A percentile compares a stretch with the other conserved stretches of the same genome.
Conservation (phyloP, 2,888 invertebrate genomes). For the Steinernema hermaphroditum region DNA sequence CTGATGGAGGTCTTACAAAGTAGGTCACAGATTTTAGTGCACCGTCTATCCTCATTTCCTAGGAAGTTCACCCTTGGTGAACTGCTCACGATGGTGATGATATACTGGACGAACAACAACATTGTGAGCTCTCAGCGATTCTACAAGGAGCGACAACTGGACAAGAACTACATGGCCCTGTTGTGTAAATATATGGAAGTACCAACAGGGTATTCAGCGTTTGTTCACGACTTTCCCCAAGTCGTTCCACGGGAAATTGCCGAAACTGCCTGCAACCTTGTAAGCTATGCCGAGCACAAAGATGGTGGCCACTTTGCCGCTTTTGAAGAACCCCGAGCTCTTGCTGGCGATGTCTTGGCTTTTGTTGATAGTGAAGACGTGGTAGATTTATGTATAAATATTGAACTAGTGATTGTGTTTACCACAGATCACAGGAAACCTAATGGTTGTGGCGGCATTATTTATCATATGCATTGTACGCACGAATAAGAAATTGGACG, state of each 20-base stretch:
- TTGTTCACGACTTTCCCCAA: conserved; percentile 75
- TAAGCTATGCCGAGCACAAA: conserved; percentile 72
- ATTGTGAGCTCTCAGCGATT: conserved; percentile 78
- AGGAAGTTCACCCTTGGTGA: conserved; percentile 75
- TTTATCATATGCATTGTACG: background rate
- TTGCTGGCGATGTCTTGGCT: conserved; percentile 76
- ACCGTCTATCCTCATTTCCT: conserved; percentile 30
- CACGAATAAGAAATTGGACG: no score
- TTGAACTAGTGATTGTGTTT: no score
- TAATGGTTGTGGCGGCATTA: conserved; percentile 29
- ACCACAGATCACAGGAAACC: no score
- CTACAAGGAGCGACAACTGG: conserved; percentile 73
- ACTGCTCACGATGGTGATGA: conserved; percentile 78
- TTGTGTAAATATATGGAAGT: conserved; percentile 69
- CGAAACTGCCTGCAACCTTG: conserved; percentile 74
- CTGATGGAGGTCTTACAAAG: conserved; percentile 74
- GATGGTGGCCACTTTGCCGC: conserved; percentile 85
- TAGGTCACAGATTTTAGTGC: conserved; percentile 21
- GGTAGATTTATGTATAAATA: no score
- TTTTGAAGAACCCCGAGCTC: conserved; percentile 76
- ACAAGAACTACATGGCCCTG: conserved; percentile 39
- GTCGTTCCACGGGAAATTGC: conserved; percentile 72
- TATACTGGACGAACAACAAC: conserved; percentile 78
- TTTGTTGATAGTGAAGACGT: no score
- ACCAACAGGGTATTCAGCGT: conserved; percentile 78